Evolutionary conservation across 1,140 invertebrate genomes (phyloP).

Genomic region (Archegozetes longisetosus): DNA sequence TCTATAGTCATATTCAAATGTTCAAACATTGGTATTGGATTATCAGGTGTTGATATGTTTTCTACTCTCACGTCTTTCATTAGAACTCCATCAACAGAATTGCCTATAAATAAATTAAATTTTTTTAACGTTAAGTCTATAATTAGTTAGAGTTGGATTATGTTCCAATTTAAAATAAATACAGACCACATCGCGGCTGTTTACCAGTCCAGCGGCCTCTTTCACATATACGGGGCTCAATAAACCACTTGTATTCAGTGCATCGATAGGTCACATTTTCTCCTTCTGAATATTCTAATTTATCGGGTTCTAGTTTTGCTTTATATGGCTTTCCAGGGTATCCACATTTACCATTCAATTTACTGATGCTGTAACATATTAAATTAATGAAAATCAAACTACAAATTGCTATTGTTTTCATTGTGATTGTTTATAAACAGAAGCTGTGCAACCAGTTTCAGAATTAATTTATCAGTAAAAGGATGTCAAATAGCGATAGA

Average conservation of each 20-base stretch:
- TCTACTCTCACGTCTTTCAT: background rate
- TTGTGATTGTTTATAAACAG: too few species aligned
- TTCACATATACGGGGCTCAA: conserved; percentile 1
- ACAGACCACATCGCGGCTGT: conserved; percentile 2
- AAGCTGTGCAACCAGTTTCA: too few species aligned
- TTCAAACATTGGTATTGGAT: background rate
- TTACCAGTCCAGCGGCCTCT: conserved; percentile 6
- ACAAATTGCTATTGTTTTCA: too few species aligned
- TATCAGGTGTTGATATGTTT: background rate
- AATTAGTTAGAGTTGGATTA: too few species aligned
- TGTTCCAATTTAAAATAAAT: background rate
- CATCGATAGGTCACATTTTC: conserved; percentile 4
- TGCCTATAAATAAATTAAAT: conserved; percentile 1
- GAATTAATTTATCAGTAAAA: too few species aligned
- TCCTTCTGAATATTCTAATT: conserved; percentile 4
- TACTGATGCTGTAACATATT: background rate
- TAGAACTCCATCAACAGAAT: conserved; percentile 1
- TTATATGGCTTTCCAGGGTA: conserved; percentile 11
- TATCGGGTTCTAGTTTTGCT: conserved; percentile 5
- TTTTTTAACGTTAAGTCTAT: too few species aligned
- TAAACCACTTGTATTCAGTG: background rate
- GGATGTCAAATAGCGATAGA: too few species aligned
- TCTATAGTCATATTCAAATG: background rate
- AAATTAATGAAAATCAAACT: too few species aligned
- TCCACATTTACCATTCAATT: conserved; percentile 7